Conservation (phyloP, 2,113 vertebrate genomes). For the Lampris incognitus region DNA sequence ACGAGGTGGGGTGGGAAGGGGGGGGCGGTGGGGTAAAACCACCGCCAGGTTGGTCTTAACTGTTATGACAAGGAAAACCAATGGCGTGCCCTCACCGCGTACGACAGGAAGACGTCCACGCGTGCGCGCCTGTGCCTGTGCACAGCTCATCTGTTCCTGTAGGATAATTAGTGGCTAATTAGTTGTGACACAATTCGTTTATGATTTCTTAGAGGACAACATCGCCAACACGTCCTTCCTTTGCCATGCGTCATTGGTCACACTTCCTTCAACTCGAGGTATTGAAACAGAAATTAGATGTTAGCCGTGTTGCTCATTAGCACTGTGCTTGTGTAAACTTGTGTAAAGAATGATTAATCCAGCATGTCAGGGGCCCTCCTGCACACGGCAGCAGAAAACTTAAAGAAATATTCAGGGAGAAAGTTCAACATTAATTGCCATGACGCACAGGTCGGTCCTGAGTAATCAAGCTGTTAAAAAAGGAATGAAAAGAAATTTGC, state of each 20-base stretch:
- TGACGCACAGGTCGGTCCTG: constrained; percentile 25
- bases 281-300: constrained; percentile 31
- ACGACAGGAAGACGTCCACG: not conserved
- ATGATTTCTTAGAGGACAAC: constrained; percentile 6
- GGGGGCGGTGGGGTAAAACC: no score
- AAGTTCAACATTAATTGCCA: constrained; percentile 50
- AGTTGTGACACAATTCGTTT: constrained; percentile 26
- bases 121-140: not conserved
- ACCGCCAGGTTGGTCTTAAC: no score
- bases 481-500: constrained; percentile 7
- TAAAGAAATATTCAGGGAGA: constrained; percentile 33
- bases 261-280: constrained; percentile 20
- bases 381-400: constrained; percentile 26
- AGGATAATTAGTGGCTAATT: constrained; percentile 47
- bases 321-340: constrained; percentile 16
- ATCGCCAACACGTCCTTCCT: constrained; percentile 24
- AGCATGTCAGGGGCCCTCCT: constrained; percentile 13
- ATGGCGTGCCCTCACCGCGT: not conserved
- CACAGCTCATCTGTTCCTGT: not conserved
- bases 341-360: constrained; percentile 37
- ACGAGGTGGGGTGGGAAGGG: no score
- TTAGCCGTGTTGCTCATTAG: constrained; percentile 48
- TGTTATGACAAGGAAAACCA: no score
- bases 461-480: constrained; percentile 49
- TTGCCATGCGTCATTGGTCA: constrained; percentile 19